These are phyloP conservation scores for Myzus persicae DNA, from an alignment of 1,140 invertebrate species.

Conservation along the genomic window DNA sequence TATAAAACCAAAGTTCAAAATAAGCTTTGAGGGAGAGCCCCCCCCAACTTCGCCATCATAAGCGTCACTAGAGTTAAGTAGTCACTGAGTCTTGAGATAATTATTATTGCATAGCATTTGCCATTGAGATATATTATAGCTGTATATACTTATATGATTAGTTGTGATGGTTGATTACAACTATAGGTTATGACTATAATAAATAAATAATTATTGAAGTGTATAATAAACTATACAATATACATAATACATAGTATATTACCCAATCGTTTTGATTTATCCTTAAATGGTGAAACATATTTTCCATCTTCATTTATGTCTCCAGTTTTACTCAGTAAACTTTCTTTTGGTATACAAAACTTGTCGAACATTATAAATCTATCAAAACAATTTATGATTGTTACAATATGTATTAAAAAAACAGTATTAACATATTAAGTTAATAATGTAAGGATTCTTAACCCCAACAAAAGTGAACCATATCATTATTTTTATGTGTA, in stretches of 20 bases:
- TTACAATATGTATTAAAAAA: not conserved
- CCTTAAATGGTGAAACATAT: constrained; percentile 76
- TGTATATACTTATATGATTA: too few relatives aligned
- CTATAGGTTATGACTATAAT: not conserved
- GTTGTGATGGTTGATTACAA: not conserved
- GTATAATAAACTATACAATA: not conserved
- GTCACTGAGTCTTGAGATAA: too few relatives aligned
- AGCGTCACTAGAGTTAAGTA: too few relatives aligned
- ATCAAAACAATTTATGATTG: constrained; percentile 56
- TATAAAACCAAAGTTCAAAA: too few relatives aligned
- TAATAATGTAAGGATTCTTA: not conserved
- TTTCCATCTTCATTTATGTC: constrained; percentile 85
- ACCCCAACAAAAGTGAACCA: not conserved
- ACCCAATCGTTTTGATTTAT: constrained; percentile 75
- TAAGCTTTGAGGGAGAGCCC: too few relatives aligned
- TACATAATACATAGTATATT: not conserved
- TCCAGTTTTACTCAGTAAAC: constrained; percentile 85
- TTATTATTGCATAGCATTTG: too few relatives aligned
- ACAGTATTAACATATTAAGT: not conserved
- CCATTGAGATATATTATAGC: too few relatives aligned
- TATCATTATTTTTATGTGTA: not conserved
- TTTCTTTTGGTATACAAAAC: constrained; percentile 81
- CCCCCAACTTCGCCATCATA: too few relatives aligned
- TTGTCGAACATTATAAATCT: constrained; percentile 88
- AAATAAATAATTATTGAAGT: not conserved